Conservation (phyloP, 1,140 invertebrate species). For the Pogonognathellus flavescens region DNA sequence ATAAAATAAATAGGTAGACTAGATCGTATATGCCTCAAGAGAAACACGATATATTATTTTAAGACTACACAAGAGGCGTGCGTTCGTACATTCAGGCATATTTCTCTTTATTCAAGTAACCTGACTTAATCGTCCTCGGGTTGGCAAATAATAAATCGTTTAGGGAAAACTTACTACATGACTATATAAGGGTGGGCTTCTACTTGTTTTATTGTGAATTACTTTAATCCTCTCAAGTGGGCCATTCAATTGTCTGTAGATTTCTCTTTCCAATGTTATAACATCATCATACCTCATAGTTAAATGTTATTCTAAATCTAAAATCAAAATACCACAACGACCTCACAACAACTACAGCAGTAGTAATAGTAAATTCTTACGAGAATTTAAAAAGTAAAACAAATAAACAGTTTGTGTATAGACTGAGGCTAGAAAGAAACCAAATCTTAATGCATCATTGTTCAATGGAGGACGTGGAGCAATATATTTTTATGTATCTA, state of each 20-base stretch:
- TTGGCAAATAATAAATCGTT: constrained; percentile 47
- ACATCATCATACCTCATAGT: background rate
- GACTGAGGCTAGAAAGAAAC: background rate
- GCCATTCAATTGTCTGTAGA: constrained; percentile 32
- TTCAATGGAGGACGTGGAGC: no score
- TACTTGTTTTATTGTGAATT: constrained; percentile 40
- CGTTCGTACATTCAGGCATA: background rate
- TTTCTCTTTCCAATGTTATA: constrained; percentile 30
- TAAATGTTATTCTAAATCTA: background rate
- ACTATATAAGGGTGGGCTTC: constrained; percentile 44
- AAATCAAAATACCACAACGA: background rate
- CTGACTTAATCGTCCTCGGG: constrained; percentile 37
- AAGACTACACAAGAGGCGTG: constrained; percentile 33
- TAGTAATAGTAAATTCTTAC: constrained; percentile 3
- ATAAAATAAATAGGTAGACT: background rate
- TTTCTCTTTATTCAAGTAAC: constrained; percentile 4
- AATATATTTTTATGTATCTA: no score
- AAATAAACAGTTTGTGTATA: constrained; percentile 12
- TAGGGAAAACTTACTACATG: constrained; percentile 35
- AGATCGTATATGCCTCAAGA: background rate
- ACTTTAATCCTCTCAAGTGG: constrained; percentile 37
- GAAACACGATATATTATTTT: constrained; percentile 9
- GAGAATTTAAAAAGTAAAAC: background rate
- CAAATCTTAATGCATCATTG: no score
- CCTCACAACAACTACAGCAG: background rate